Evolutionary conservation across 2,797 vertebrate species (phyloP).

Genomic region (Halcyon leucocephala): DNA sequence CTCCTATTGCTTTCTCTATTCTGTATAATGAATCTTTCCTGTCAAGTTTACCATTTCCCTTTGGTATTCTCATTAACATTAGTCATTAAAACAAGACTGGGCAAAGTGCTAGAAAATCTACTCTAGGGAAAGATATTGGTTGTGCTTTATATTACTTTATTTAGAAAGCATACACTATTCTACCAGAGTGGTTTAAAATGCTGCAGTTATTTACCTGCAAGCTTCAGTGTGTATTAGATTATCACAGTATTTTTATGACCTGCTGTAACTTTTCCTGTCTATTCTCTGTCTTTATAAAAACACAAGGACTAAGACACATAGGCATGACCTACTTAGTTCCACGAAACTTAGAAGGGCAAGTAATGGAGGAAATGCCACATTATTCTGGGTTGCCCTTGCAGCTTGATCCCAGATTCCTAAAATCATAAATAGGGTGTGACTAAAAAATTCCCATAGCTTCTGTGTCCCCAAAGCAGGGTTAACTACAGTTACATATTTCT

Average conservation of each 20-base stretch:
- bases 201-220: background rate
- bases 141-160: background rate
- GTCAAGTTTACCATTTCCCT: background rate
- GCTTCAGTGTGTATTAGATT: background rate
- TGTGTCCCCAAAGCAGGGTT: background rate
- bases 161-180: background rate
- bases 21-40: background rate
- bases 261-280: background rate
- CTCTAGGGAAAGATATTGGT: background rate
- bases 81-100: background rate
- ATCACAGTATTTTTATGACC: background rate
- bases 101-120: background rate
- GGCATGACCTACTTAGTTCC: background rate
- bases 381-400: background rate
- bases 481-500: background rate
- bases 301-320: background rate
- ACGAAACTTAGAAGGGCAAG: background rate
- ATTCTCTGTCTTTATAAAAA: background rate
- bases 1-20: background rate
- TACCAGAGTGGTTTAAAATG: background rate
- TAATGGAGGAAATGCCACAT: background rate
- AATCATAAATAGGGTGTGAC: background rate
- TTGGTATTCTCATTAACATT: slow-evolving; percentile 16
- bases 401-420: background rate
- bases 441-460: background rate